Evolutionary conservation across 2,113 vertebrate species (phyloP), one percentile per base, ranked within the genome.

Genomic region (Numenius arquata): DNA sequence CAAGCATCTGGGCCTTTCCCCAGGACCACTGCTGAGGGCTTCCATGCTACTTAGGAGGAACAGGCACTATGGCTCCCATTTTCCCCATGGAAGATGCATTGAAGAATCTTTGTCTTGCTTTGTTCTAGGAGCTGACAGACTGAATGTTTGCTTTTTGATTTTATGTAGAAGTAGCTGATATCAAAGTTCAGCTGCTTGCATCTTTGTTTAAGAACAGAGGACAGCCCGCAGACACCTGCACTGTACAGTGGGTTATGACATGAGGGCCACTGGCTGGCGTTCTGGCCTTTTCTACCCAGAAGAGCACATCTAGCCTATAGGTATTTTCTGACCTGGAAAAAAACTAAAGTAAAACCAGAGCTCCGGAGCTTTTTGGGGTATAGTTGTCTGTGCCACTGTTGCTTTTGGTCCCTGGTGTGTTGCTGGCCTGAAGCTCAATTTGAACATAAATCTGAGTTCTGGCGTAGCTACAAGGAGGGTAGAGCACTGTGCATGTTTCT

Each of bases 1-100:
- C 0, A 1, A 52, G 5, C 0, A 1, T 11, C 30, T 0, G 0
- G 0, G 0, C 48, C 26, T 65, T 66, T 88, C 43, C 5, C 5
- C 21, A 63, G 36, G 19, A n/a, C 16, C 0, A 0, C 14, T 41
- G 26, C 29, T 55, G 29, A 41, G 7, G 29, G 5, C 9, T 81
- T 66, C 22, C 34, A 14, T 8, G 34, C 11, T 1, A 1, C 6
- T 71, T 79, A 25, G 20, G 7, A 30, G 50, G 30, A 89, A 66
- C 0, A 2, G 15, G 16, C 0, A 3, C 15, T 38, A 47, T 47
- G 4, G 2, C 5, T 7, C 45, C 16, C 41, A 20, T 22, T 10
- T 62, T 34, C 16, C 41, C n/a, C 25, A 26, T 40, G 1, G 0
- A 81, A 43, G 9, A 20, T 29, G 20, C 22, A 40, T 19, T 68